Percentiles rank a stretch among this genome's conserved stretches.
Evolutionary conservation across 2,113 vertebrate species (phyloP).

Genomic region (Pseudonaja textilis): DNA sequence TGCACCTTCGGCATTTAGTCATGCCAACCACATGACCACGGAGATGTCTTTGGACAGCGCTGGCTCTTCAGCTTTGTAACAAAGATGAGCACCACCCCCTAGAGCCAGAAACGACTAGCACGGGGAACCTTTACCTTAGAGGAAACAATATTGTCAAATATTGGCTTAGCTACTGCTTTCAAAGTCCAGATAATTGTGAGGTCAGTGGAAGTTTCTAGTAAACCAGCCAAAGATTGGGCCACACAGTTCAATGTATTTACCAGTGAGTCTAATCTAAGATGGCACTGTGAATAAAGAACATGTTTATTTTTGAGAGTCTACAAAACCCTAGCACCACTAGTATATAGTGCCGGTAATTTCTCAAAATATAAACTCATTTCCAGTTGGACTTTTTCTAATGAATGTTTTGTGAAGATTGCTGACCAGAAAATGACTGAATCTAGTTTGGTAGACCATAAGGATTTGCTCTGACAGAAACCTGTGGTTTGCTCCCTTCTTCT

Average conservation of each 20-base stretch:
- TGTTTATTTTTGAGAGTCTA: neutral
- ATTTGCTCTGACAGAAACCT: neutral
- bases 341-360: neutral
- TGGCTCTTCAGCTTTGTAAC: no score
- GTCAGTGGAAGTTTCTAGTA: neutral
- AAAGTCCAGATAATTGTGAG: neutral
- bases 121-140: no score
- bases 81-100: no score
- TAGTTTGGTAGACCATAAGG: neutral
- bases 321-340: neutral
- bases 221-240: neutral
- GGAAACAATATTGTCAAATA: neutral
- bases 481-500: neutral
- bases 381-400: neutral
- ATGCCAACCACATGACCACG: no score
- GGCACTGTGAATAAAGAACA: neutral
- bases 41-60: no score
- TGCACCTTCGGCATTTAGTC: no score
- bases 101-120: no score
- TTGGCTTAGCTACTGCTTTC: neutral
- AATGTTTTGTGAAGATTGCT: neutral
- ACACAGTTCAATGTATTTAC: neutral
- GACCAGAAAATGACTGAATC: neutral
- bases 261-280: neutral
- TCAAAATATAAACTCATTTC: neutral